Conservation (phyloP, 2,113 vertebrate genomes). For the Anolis carolinensis region DNA sequence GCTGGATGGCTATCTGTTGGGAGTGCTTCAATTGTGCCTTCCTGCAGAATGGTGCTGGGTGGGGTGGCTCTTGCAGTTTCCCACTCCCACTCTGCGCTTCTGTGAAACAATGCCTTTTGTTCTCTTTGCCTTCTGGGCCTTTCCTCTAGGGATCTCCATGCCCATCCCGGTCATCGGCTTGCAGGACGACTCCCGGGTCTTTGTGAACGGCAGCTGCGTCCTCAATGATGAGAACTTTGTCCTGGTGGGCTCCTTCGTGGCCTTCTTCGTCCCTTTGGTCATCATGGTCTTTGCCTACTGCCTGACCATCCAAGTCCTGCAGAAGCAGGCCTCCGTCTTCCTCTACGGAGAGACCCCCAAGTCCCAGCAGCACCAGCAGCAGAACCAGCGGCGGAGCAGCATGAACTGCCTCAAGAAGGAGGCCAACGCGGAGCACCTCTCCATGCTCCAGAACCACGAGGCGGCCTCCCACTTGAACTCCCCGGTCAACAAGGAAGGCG, state of each 20-base stretch:
- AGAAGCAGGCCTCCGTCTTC: constrained; percentile 91
- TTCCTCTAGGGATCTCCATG: constrained; percentile 86
- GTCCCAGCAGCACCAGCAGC: constrained; percentile 71
- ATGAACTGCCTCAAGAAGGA: constrained; percentile 83
- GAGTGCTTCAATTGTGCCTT: no score
- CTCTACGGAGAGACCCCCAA: constrained; percentile 80
- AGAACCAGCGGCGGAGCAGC: constrained; percentile 82
- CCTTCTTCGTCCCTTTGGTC: constrained; percentile 97
- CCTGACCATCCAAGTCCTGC: constrained; percentile 92
- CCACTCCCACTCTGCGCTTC: no score
- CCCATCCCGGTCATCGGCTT: constrained; percentile 96
- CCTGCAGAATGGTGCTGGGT: no score
- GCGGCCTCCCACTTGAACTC: constrained; percentile 83
- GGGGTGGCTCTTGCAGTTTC: no score
- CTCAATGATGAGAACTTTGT: constrained; percentile 96
- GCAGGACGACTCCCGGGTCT: constrained; percentile 90
- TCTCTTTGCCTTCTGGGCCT: constrained; percentile 8
- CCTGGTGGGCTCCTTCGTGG: constrained; percentile 95
- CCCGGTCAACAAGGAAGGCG: constrained; percentile 77
- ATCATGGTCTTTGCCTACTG: constrained; percentile 98
- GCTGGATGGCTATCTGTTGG: no score
- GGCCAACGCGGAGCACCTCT: constrained; percentile 77
- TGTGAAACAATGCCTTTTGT: background rate
- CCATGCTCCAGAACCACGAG: constrained; percentile 84
- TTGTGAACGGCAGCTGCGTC: constrained; percentile 89